Percentiles rank a stretch among this genome's conserved stretches.
Evolutionary conservation across 2,113 vertebrate genomes (phyloP).

Genomic region (Tringa solitaria): DNA sequence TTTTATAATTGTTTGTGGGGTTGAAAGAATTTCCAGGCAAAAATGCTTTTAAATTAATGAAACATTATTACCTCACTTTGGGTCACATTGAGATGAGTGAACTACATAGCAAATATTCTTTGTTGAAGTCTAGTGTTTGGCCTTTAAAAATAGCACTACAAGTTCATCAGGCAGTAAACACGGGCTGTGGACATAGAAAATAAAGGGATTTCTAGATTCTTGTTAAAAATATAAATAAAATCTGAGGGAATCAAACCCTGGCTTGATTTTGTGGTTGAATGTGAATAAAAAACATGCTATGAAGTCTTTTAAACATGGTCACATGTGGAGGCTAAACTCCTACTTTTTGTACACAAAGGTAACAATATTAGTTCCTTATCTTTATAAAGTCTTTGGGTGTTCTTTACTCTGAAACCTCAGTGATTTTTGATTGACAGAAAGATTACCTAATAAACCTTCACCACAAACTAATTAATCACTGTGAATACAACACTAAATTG

Average conservation of each 20-base stretch:
- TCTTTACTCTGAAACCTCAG: constrained; percentile 41
- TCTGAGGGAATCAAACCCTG: neutral
- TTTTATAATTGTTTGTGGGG: neutral
- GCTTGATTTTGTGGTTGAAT: neutral
- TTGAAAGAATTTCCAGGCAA: neutral
- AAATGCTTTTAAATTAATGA: neutral
- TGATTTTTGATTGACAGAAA: constrained; percentile 76
- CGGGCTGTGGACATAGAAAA: neutral
- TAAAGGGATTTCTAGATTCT: constrained; percentile 10
- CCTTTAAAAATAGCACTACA: neutral
- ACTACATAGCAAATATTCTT: neutral
- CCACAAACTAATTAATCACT: constrained; percentile 81
- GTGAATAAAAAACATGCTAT: neutral
- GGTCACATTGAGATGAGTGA: neutral
- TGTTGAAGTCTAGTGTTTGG: neutral
- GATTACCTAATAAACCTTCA: constrained; percentile 77
- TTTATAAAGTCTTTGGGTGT: constrained; percentile 41
- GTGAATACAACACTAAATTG: constrained; percentile 74
- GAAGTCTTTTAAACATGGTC: neutral
- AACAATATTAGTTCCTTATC: constrained; percentile 7
- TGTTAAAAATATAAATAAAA: constrained; percentile 26
- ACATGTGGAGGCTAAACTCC: neutral
- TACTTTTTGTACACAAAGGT: neutral
- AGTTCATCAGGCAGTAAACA: neutral
- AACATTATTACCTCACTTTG: neutral